Conservation (phyloP, 2,888 invertebrate genomes). For the Autographa pulchrina region DNA sequence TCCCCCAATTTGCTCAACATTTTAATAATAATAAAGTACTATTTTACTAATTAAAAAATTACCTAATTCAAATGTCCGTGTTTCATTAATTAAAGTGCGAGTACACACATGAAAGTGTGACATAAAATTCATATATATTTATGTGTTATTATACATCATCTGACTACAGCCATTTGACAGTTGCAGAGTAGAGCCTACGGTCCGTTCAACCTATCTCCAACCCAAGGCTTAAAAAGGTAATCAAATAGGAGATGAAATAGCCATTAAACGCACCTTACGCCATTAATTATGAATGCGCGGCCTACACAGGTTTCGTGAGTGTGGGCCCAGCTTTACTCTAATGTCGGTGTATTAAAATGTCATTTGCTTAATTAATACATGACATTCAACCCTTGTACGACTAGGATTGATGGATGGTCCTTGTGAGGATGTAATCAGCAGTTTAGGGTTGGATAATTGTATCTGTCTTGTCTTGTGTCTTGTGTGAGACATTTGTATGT, state of each 20-base stretch:
- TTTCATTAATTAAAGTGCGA: too few species aligned
- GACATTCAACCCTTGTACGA: conserved; percentile 19
- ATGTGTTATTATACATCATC: too few species aligned
- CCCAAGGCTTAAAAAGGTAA: background rate
- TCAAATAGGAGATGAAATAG: background rate
- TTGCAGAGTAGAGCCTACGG: background rate
- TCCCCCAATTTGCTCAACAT: too few species aligned
- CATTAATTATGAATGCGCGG: conserved; percentile 11
- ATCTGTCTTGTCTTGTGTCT: background rate
- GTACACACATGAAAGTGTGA: too few species aligned
- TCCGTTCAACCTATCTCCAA: background rate
- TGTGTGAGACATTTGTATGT: background rate
- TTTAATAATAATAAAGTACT: too few species aligned
- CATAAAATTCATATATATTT: too few species aligned
- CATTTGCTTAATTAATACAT: conserved; percentile 47
- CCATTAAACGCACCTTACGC: background rate
- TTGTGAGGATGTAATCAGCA: background rate
- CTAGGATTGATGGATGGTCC: conserved; percentile 30
- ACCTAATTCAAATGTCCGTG: too few species aligned
- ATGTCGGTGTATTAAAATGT: conserved; percentile 43
- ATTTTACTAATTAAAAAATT: too few species aligned
- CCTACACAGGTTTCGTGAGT: background rate
- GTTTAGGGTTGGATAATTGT: background rate
- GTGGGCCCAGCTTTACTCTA: conserved; percentile 14
- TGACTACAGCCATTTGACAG: too few species aligned